Evolutionary conservation across 1,140 invertebrate species (phyloP), one percentile per base, ranked within the genome.

Genomic region (Diorhabda elongata): DNA sequence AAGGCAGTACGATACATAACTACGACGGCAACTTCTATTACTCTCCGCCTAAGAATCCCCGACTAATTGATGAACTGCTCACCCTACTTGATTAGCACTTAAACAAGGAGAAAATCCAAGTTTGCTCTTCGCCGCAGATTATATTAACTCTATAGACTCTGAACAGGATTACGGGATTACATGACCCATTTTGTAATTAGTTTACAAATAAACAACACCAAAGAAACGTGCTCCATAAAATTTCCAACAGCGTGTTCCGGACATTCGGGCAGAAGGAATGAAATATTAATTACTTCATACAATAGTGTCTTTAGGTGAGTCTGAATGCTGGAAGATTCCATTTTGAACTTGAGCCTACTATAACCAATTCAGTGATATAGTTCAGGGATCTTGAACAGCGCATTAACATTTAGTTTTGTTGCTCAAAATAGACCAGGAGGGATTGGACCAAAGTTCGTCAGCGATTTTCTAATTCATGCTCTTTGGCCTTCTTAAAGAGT

Each of bases 11-110:
- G n/a, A n/a, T 4, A 52, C n/a, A 52, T 6, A 52, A 4, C 47
- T 8, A 52, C 47, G 47, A n/a, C 47, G 47, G 47, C 47, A n/a
- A n/a, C 65, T 67, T 67, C 68, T 72, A 72, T 72, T 69, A 72
- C 71, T 69, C 64, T 44, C 65, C 69, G 59, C 58, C 68, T 72
- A 72, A 74, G 69, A 71, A 68, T 72, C 71, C 47, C 61, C 62
- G 69, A 70, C 69, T 74, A 71, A 74, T 74, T 72, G 71, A 74
- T 73, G 73, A 74, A 74, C 68, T 71, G 69, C 71, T 71, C 67
- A 61, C 67, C 58, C 60, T 67, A 71, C 64, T 72, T 74, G 69
- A 68, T 73, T 73, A 70, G 68, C 67, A 66, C 59, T 70, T 70
- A 73, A 68, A 69, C 68, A 72, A 72, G 61, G 69, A 70, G 70